phyloP scores from a whole-genome alignment of 2,888 invertebrate genomes.

The Epicampocera succincta region DNA sequence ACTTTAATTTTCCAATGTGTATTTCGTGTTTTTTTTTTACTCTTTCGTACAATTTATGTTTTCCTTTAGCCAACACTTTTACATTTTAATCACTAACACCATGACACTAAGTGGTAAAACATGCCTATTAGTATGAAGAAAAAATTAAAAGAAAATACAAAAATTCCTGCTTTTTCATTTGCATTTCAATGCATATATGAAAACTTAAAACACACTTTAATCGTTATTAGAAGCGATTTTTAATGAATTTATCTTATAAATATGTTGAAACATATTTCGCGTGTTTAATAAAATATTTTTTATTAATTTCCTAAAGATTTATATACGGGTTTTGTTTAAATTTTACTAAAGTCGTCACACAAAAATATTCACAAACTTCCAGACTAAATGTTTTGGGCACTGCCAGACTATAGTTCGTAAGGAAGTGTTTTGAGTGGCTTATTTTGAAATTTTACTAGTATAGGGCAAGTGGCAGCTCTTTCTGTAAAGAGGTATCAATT shows the following conservation, averaged over 20 bases:
- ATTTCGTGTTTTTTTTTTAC: slow-evolving; percentile 50
- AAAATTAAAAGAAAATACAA: slow-evolving; percentile 54
- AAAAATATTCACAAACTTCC: slow-evolving; percentile 58
- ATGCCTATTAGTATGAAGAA: slow-evolving; percentile 60
- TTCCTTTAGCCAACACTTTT: slow-evolving; percentile 52
- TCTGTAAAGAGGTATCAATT: background rate
- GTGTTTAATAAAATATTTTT: slow-evolving; percentile 2
- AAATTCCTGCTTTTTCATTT: slow-evolving; percentile 66
- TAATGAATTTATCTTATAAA: background rate
- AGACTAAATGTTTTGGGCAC: slow-evolving; percentile 1
- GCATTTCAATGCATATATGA: slow-evolving; percentile 56
- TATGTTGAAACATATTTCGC: slow-evolving; percentile 5
- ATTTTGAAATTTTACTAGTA: background rate
- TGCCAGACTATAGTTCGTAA: slow-evolving; percentile 4
- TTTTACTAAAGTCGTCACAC: slow-evolving; percentile 57
- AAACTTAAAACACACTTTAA: slow-evolving; percentile 58
- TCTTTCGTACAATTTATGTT: slow-evolving; percentile 41
- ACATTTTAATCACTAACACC: slow-evolving; percentile 40
- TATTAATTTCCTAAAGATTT: slow-evolving; percentile 33
- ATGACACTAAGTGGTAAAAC: slow-evolving; percentile 53
- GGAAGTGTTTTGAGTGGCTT: slow-evolving; percentile 22
- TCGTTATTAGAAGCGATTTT: slow-evolving; percentile 33
- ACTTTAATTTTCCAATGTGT: slow-evolving; percentile 57
- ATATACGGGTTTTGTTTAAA: slow-evolving; percentile 30
- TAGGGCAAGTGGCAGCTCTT: slow-evolving; percentile 6